These are phyloP conservation scores for Vanessa atalanta DNA, from an alignment of 1,140 invertebrate species.

Conservation along the genomic window DNA sequence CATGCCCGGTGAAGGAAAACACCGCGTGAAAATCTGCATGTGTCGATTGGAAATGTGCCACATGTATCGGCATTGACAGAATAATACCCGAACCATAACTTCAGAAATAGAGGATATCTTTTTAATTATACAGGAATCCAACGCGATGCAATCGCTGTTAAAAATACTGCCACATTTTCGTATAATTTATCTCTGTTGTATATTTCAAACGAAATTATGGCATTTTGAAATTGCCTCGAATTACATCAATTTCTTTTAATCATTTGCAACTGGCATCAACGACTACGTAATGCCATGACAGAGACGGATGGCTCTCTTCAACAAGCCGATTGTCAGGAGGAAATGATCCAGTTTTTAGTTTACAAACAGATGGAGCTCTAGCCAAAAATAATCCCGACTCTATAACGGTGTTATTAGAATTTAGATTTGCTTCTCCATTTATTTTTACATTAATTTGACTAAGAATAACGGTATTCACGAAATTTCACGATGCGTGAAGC, in stretches of 20 bases:
- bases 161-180: background rate
- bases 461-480: conserved; percentile 37
- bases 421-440: background rate
- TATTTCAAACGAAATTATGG: conserved; percentile 6
- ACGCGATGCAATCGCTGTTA: background rate
- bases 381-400: background rate
- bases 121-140: no score
- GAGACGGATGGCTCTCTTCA: conserved; percentile 36
- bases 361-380: conserved; percentile 21
- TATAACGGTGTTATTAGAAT: background rate
- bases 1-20: no score
- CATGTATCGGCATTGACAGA: no score
- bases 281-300: conserved; percentile 33
- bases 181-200: background rate
- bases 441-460: conserved; percentile 36
- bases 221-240: conserved; percentile 27
- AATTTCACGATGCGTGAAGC: conserved; percentile 35
- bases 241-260: conserved; percentile 39
- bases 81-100: no score
- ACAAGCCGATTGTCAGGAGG: conserved; percentile 34
- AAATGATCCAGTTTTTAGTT: conserved; percentile 40
- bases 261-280: conserved; percentile 36
- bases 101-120: no score
- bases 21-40: no score
- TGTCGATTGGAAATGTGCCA: no score